Percentiles rank a stretch among this genome's conserved stretches.
Conservation (phyloP, 2,113 vertebrate genomes). For the Bombycilla garrulus region DNA sequence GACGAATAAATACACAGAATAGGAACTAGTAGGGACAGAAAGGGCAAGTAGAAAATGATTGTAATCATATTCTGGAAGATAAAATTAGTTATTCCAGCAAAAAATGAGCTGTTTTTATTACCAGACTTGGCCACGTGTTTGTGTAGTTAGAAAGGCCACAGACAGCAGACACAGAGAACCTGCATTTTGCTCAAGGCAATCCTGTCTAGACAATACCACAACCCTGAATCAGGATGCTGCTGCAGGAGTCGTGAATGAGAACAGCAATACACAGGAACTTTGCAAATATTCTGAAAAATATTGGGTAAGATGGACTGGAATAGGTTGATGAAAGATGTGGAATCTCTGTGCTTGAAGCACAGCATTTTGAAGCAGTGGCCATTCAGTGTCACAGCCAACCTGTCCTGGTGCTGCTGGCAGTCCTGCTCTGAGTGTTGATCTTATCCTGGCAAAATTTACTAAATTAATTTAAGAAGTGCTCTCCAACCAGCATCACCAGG, state of each 20-base stretch:
- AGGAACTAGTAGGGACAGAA: background rate
- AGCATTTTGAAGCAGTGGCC: background rate
- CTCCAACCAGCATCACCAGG: background rate
- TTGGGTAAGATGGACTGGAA: background rate
- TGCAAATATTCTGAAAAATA: background rate
- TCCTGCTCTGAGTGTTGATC: background rate
- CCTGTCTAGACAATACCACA: background rate
- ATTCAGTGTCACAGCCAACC: background rate
- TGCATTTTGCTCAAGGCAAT: background rate
- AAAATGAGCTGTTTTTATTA: background rate
- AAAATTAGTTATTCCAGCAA: background rate
- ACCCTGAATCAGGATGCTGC: background rate
- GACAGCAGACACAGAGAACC: background rate
- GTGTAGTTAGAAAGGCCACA: background rate
- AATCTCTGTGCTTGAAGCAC: background rate
- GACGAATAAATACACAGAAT: background rate
- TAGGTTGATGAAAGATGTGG: background rate
- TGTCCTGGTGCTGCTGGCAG: background rate
- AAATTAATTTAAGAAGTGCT: background rate
- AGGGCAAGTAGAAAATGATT: background rate
- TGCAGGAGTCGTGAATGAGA: fast-evolving
- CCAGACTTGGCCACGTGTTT: background rate
- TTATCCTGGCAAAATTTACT: background rate
- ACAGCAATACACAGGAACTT: background rate
- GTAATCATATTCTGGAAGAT: background rate